phyloP scores from a whole-genome alignment of 2,797 vertebrate species.

The Euthynnus affinis region DNA sequence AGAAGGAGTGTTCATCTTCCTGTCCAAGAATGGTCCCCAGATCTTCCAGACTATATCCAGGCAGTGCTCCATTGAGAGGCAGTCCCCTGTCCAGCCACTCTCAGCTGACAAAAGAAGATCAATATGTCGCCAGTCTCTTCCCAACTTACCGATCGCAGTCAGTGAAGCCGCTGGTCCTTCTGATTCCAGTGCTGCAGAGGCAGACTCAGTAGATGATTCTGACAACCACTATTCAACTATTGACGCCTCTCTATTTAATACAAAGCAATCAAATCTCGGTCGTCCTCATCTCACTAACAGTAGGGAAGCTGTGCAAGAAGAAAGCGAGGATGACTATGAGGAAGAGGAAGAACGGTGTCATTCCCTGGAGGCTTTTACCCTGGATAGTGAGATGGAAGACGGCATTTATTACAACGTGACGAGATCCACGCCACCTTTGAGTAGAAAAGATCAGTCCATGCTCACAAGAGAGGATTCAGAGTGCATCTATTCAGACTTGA shows the following conservation, averaged over 20 bases:
- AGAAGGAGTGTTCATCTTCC: slow-evolving; percentile 90
- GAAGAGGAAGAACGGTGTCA: slow-evolving; percentile 36
- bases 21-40: slow-evolving; percentile 79
- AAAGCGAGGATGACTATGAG: slow-evolving; percentile 39
- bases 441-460: slow-evolving; percentile 7
- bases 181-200: background rate
- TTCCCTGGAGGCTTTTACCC: slow-evolving; percentile 38
- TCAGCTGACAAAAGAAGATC: slow-evolving; percentile 33
- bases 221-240: slow-evolving; percentile 76
- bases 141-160: slow-evolving; percentile 19
- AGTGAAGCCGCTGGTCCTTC: slow-evolving; percentile 35
- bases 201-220: slow-evolving; percentile 16
- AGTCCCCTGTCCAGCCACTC: background rate
- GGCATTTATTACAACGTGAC: slow-evolving; percentile 64
- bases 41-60: slow-evolving; percentile 84
- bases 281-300: slow-evolving; percentile 27
- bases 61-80: slow-evolving; percentile 52
- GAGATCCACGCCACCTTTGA: slow-evolving; percentile 13
- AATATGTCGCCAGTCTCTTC: slow-evolving; percentile 15
- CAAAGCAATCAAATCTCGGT: slow-evolving; percentile 25
- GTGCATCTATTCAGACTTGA: slow-evolving; percentile 61
- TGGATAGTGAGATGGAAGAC: slow-evolving; percentile 39
- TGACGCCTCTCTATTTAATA: slow-evolving; percentile 19
- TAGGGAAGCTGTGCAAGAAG: slow-evolving; percentile 25
- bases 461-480: slow-evolving; percentile 9